These are phyloP conservation scores for Pituophis catenifer DNA, from an alignment of 2,113 vertebrate species.

Conservation along the genomic window DNA sequence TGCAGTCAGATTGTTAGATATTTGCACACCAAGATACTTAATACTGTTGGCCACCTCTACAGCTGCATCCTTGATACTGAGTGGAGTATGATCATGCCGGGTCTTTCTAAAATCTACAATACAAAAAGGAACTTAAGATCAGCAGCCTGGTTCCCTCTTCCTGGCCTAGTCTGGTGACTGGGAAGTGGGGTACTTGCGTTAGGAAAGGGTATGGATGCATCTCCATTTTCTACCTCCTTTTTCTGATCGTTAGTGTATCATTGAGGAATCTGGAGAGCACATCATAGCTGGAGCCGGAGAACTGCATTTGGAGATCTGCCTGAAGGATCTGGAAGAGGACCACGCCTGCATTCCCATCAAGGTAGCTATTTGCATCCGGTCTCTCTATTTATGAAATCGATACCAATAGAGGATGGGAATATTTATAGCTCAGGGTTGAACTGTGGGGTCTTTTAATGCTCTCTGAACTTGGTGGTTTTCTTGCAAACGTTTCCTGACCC, in stretches of 20 bases:
- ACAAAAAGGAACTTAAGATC: too few relatives aligned
- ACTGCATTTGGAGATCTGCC: conserved; percentile 93
- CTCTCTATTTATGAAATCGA: neutral
- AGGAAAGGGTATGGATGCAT: neutral
- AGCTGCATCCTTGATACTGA: too few relatives aligned
- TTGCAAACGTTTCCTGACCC: neutral
- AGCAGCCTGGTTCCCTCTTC: too few relatives aligned
- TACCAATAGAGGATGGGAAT: neutral
- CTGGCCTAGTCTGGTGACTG: too few relatives aligned
- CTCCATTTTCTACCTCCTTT: fast-evolving
- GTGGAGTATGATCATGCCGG: too few relatives aligned
- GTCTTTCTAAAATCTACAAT: too few relatives aligned
- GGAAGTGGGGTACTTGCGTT: neutral
- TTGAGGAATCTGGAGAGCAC: conserved; percentile 95
- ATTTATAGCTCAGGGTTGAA: neutral
- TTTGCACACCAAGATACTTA: too few relatives aligned
- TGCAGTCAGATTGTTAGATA: too few relatives aligned
- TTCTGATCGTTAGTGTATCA: conserved; percentile 79
- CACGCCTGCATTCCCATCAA: conserved; percentile 94
- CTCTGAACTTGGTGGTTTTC: neutral
- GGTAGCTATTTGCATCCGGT: conserved; percentile 61
- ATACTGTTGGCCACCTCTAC: too few relatives aligned
- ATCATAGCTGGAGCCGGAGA: conserved; percentile 94
- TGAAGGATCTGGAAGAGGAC: conserved; percentile 95
- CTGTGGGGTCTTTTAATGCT: neutral